Conservation (phyloP, 1,140 invertebrate genomes). For the Drosophila serrata region DNA sequence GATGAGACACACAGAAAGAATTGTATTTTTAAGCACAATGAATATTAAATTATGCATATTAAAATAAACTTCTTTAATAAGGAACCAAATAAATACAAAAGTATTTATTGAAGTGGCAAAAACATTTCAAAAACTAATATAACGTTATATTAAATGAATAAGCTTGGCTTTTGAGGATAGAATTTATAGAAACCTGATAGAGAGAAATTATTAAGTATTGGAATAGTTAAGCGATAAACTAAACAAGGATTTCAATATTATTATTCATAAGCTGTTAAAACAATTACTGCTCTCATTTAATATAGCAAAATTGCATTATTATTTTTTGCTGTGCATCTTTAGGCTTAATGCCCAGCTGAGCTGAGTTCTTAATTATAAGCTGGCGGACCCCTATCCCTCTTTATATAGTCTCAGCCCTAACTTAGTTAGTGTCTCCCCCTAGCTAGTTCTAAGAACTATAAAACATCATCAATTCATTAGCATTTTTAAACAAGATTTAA, state of each 20-base stretch:
- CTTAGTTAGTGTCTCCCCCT: neutral
- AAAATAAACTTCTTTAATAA: neutral
- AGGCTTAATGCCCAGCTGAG: constrained; percentile 21
- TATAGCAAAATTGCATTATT: neutral
- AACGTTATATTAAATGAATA: no score
- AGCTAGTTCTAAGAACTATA: constrained; percentile 38
- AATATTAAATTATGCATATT: neutral
- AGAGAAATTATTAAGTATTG: no score
- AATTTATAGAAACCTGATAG: no score
- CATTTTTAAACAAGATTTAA: constrained; percentile 60
- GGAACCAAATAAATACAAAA: neutral
- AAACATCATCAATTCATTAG: constrained; percentile 60
- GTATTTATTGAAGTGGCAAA: no score
- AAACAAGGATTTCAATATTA: neutral
- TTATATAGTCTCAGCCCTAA: neutral
- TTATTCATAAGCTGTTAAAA: neutral
- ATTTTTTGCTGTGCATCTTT: constrained; percentile 11
- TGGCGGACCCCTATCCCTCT: neutral
- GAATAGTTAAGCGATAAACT: no score
- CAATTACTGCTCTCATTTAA: neutral
- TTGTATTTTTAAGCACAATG: neutral
- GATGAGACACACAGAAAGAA: constrained; percentile 11
- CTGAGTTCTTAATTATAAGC: constrained; percentile 57
- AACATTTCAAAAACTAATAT: no score
- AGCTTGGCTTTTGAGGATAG: no score